A percentile compares a stretch with the other conserved stretches of the same genome.
Evolutionary conservation across 1,140 invertebrate genomes (phyloP).

Genomic region (Vollenhovia emeryi): DNA sequence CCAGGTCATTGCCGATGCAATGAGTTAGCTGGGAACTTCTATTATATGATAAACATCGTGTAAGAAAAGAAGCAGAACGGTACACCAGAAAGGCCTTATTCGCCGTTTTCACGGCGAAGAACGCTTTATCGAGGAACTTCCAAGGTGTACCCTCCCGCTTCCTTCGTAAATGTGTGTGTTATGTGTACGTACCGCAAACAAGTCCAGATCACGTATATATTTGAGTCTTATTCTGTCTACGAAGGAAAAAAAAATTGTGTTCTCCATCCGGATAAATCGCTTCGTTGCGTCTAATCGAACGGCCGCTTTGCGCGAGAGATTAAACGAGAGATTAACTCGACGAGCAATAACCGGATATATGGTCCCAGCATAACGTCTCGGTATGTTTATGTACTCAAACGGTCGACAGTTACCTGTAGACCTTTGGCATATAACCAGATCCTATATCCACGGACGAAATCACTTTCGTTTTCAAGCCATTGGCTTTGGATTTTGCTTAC

Average conservation of each 20-base stretch:
- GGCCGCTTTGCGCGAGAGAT: background rate
- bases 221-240: background rate
- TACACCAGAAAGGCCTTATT: slow-evolving; percentile 18
- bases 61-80: background rate
- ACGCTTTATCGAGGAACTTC: slow-evolving; percentile 21
- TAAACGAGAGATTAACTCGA: background rate
- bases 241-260: slow-evolving; percentile 1
- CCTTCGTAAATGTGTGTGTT: background rate
- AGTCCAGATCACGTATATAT: background rate
- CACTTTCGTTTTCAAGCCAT: slow-evolving; percentile 81
- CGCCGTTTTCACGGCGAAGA: background rate
- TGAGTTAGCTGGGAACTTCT: background rate
- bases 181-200: background rate
- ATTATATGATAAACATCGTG: background rate
- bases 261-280: background rate
- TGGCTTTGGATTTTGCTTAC: slow-evolving; percentile 77
- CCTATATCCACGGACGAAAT: slow-evolving; percentile 82
- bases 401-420: slow-evolving; percentile 79
- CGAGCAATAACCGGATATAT: background rate
- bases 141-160: background rate
- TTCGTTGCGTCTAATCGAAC: background rate
- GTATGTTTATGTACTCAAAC: background rate
- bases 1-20: background rate
- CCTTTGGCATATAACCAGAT: slow-evolving; percentile 82
- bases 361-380: background rate